Evolutionary conservation across 2,888 invertebrate genomes (phyloP), one percentile per base, ranked within the genome.

Genomic region (Phortica okadai): DNA sequence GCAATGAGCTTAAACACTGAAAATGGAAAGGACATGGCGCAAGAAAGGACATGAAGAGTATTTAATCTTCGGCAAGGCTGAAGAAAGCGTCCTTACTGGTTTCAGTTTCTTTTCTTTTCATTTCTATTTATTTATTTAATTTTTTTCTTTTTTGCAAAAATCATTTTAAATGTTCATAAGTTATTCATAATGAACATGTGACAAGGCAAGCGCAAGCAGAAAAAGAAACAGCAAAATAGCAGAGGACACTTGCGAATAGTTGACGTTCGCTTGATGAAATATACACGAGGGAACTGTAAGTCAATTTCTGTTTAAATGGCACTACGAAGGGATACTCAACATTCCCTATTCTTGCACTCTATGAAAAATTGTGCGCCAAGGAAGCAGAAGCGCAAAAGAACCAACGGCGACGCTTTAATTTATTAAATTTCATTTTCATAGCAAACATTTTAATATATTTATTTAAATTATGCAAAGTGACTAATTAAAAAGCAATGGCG

Each of bases 131-230:
- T 72, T 33, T 33, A 66, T 70, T 75, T 64, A 50, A 21, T 21
- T 21, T 21, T 21, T 21, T 21, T 21, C 21, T 74, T 59, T 76
- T 79, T 78, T 75, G 75, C 50, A 10, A n/a, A 69, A 69, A 45
- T 78, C 78, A 73, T 79, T 77, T 82, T 78, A 78, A 83, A 83
- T 82, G 75, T 80, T 75, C 78, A 83, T 82, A 79, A 77, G 78
- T 82, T 78, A 81, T 82, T 78, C 73, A 62, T 66, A 77, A 83
- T 76, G 74, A 75, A 72, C 69, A 69, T 45, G 69, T 69, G 50
- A 14, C 45, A 25, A 16, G 45, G 67, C 33, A 10, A n/a, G 41
- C 14, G 41, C 14, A 66, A n/a, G 66, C n/a, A 66, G 6, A 42
- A 66, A 44, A 69, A 45, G 45, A 69, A 11, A 16, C 66, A 6